Base-by-base conservation (phyloP, 2,797 vertebrate genomes). In the Rhinoraja longicauda region DNA sequence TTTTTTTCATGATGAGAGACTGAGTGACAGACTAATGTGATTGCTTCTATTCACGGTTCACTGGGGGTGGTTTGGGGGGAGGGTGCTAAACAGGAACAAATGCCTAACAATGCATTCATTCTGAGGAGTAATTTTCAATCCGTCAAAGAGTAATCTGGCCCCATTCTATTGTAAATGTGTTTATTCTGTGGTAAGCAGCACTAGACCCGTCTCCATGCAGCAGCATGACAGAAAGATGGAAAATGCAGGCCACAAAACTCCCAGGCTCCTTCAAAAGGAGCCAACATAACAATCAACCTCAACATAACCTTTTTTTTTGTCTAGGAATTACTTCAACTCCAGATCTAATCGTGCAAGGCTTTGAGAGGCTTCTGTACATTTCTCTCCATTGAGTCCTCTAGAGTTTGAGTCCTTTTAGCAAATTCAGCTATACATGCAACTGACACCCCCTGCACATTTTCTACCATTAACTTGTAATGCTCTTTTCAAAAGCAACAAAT, bases 31-130 rank as follows among this genome's bases (percentile, higher is more conserved):
- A 93, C 93, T 93, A 93, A 93, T 0, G 84, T 0, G 90, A 94
- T 90, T 79, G 93, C 93, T 93, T 62, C 94, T 93, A 94, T 78
- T 93, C 26, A 84, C 10, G 93, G 93, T 94, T 94, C 93, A 94
- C 91, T 36, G 93, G 93, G 53, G 92, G 93, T 94, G 93, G 81
- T 93, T 10, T 94, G 93, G 93, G 95, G 95, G 95, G 95, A 72
- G 79, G 94, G 90, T 93, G 95, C 95, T 94, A 95, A 93, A 92
- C 94, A 93, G 94, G 93, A 94, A 93, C 93, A 95, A 94, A 93
- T 93, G 93, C 93, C 94, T 94, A 95, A 96, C 93, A 96, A 95
- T 95, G 95, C 93, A 93, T 94, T 94, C 94, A 93, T 94, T 95
- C 94, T 64, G 94, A 94, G 59, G 84, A 94, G 90, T 36, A 92